Conservation (phyloP, 2,888 invertebrate species). For the Aphidius colemani region DNA sequence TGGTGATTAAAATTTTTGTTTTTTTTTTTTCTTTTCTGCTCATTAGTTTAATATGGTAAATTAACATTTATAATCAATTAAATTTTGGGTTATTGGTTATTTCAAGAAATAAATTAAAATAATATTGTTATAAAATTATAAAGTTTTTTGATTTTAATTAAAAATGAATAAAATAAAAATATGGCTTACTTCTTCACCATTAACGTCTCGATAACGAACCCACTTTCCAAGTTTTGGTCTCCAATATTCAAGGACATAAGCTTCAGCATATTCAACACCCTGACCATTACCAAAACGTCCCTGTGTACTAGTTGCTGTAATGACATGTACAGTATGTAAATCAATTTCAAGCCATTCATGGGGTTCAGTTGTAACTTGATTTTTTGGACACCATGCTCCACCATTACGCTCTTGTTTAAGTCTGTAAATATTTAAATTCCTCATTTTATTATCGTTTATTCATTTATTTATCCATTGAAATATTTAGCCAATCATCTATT, state of each 20-base stretch:
- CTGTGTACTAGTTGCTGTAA: slow-evolving; percentile 81
- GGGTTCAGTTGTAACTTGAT: slow-evolving; percentile 76
- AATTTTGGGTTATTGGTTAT: too few relatives aligned
- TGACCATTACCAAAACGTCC: slow-evolving; percentile 92
- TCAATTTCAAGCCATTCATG: slow-evolving; percentile 82
- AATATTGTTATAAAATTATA: neutral
- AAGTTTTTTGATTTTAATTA: neutral
- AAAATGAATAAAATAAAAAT: neutral
- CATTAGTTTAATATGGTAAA: too few relatives aligned
- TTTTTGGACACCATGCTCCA: slow-evolving; percentile 92
- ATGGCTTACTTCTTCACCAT: slow-evolving; percentile 75
- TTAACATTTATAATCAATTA: too few relatives aligned
- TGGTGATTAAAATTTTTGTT: too few relatives aligned
- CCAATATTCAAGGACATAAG: slow-evolving; percentile 84
- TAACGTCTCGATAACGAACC: slow-evolving; percentile 77
- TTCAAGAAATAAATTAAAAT: too few relatives aligned
- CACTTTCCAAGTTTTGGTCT: slow-evolving; percentile 79
- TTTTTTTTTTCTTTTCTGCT: too few relatives aligned
- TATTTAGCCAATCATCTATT: too few relatives aligned
- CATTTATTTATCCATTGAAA: too few relatives aligned
- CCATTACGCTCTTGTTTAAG: slow-evolving; percentile 80
- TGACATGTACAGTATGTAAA: slow-evolving; percentile 76
- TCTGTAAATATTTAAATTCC: slow-evolving; percentile 63
- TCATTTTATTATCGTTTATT: too few relatives aligned
- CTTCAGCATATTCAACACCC: slow-evolving; percentile 85